Conservation (phyloP, 2,113 vertebrate species). For the Neolamprologus sp. region DNA sequence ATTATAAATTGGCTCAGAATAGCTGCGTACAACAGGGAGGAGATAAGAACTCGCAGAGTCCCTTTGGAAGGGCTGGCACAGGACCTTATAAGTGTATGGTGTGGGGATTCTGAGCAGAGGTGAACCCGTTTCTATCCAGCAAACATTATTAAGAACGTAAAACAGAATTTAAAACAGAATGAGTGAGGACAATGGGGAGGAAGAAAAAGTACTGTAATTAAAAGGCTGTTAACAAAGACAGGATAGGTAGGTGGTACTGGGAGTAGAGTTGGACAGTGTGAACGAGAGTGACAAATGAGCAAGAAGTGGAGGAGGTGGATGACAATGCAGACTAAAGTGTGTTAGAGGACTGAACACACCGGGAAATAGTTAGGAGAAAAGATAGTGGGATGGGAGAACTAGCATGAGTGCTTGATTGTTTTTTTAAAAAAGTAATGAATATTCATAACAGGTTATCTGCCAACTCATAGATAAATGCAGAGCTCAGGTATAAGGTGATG, state of each 20-base stretch:
- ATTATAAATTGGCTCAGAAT: neutral
- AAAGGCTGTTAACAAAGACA: neutral
- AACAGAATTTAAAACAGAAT: neutral
- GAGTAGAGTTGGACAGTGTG: neutral
- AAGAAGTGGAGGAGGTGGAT: neutral
- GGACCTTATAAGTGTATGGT: neutral
- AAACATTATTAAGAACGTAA: neutral
- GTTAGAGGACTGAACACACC: neutral
- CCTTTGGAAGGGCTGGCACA: neutral
- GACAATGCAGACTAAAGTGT: neutral
- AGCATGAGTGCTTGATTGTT: neutral
- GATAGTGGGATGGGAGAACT: neutral
- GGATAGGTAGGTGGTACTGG: neutral
- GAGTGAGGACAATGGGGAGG: neutral
- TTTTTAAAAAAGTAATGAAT: neutral
- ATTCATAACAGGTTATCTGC: neutral
- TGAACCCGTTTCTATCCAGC: neutral
- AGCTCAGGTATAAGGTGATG: neutral
- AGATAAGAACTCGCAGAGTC: neutral
- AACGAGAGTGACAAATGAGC: conserved; percentile 1
- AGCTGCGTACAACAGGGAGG: neutral
- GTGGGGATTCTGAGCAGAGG: neutral
- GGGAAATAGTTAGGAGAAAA: neutral
- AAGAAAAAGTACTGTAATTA: neutral
- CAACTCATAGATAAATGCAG: neutral